A percentile compares a stretch with the other conserved stretches of the same genome.
These are phyloP conservation scores for Netelia inedita DNA, from an alignment of 2,888 invertebrate species.

Conservation along the genomic window DNA sequence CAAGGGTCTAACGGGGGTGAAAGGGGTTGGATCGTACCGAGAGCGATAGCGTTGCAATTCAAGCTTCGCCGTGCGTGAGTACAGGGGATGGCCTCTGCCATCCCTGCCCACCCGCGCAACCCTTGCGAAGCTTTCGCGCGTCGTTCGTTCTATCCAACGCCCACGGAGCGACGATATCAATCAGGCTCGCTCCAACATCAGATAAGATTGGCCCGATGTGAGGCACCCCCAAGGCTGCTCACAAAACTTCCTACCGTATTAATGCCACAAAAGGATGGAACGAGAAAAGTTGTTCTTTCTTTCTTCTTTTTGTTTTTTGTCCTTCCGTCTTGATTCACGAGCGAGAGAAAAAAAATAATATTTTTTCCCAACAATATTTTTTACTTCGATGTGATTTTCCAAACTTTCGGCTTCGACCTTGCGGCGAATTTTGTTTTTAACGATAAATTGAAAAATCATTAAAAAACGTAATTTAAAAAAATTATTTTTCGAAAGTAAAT, in stretches of 20 bases:
- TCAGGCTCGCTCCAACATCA: slow-evolving; percentile 81
- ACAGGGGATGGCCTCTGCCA: slow-evolving; percentile 36
- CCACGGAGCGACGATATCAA: slow-evolving; percentile 77
- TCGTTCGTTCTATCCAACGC: slow-evolving; percentile 61
- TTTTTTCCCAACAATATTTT: not conserved
- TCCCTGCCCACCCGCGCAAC: slow-evolving; percentile 9
- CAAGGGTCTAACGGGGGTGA: no score
- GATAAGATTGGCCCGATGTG: slow-evolving; percentile 80
- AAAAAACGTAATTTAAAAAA: no score
- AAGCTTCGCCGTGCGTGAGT: slow-evolving; percentile 21
- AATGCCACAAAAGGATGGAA: slow-evolving; percentile 35
- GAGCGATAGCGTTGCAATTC: slow-evolving; percentile 56
- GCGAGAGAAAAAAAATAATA: not conserved
- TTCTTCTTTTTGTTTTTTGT: slow-evolving; percentile 3
- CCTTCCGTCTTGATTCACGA: not conserved
- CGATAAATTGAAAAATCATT: no score
- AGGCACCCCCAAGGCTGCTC: slow-evolving; percentile 69
- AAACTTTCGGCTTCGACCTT: no score
- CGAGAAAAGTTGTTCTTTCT: slow-evolving; percentile 19
- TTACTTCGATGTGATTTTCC: no score
- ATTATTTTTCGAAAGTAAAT: no score
- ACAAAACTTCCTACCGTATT: slow-evolving; percentile 75
- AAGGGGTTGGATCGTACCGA: not conserved
- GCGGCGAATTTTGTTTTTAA: no score
- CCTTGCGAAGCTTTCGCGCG: slow-evolving; percentile 20